A percentile compares a stretch with the other conserved stretches of the same genome.
Conservation (phyloP, 2,888 invertebrate species). For the Meiosimyza platycephala region DNA sequence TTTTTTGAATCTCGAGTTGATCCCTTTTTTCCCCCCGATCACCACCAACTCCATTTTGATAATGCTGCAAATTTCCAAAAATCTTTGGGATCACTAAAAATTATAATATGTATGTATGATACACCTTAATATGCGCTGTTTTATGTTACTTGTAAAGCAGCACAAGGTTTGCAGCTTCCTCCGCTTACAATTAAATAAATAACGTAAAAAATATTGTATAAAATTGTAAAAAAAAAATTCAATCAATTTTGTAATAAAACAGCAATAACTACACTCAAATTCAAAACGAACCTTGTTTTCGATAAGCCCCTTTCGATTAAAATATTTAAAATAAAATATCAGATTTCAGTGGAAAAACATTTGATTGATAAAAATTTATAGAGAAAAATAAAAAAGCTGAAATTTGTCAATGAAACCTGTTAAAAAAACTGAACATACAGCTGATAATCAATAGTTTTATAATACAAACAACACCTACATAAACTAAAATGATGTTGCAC, state of each 20-base stretch:
- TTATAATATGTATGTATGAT: too few relatives aligned
- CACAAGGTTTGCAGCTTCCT: constrained; percentile 30
- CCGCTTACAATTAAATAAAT: constrained; percentile 6
- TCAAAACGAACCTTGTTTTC: neutral
- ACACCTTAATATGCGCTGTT: neutral
- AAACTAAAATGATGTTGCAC: neutral
- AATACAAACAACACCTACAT: constrained; percentile 4
- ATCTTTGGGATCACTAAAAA: too few relatives aligned
- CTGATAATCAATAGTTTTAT: neutral
- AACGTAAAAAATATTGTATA: too few relatives aligned
- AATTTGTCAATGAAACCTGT: neutral
- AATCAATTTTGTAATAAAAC: neutral
- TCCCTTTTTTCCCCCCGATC: too few relatives aligned
- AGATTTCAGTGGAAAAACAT: neutral
- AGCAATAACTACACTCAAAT: neutral
- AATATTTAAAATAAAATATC: constrained; percentile 10
- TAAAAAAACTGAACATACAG: neutral
- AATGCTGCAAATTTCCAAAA: too few relatives aligned
- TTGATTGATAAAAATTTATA: neutral
- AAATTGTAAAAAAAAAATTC: neutral
- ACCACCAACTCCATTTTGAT: too few relatives aligned
- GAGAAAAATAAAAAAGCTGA: neutral
- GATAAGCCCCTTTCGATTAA: too few relatives aligned
- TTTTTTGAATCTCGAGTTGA: too few relatives aligned
- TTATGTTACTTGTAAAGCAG: constrained; percentile 14